These are phyloP conservation scores for Grammomys surdaster DNA, from an alignment of 2,113 vertebrate species.

Conservation along the genomic window DNA sequence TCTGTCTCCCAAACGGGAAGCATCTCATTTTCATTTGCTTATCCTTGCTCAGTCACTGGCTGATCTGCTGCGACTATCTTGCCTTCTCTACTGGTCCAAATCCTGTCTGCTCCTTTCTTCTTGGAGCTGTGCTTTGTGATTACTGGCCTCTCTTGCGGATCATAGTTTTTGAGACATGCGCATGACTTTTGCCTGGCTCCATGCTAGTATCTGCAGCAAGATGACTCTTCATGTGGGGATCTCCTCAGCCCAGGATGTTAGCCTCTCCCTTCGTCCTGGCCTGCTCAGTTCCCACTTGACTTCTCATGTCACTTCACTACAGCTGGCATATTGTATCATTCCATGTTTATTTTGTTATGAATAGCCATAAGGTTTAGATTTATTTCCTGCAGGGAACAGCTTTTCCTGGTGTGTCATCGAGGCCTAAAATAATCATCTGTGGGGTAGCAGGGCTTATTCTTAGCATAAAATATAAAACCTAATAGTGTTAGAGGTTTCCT, in stretches of 20 bases:
- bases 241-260: neutral
- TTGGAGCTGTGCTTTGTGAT: neutral
- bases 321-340: neutral
- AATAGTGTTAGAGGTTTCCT: neutral
- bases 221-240: neutral
- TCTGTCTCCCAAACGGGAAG: fast-evolving
- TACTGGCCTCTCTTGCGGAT: neutral
- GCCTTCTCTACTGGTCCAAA: neutral
- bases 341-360: neutral
- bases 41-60: fast-evolving
- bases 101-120: neutral
- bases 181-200: neutral
- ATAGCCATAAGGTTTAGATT: neutral
- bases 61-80: neutral
- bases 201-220: neutral
- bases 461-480: neutral
- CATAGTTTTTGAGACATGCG: neutral
- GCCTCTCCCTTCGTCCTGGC: neutral
- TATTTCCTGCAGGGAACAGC: neutral
- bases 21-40: neutral
- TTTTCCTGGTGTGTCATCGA: neutral
- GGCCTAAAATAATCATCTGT: neutral
- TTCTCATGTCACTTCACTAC: neutral
- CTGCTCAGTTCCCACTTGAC: neutral
- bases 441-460: neutral